phyloP scores from a whole-genome alignment of 1,140 invertebrate species.

The Brachionus calyciflorus region DNA sequence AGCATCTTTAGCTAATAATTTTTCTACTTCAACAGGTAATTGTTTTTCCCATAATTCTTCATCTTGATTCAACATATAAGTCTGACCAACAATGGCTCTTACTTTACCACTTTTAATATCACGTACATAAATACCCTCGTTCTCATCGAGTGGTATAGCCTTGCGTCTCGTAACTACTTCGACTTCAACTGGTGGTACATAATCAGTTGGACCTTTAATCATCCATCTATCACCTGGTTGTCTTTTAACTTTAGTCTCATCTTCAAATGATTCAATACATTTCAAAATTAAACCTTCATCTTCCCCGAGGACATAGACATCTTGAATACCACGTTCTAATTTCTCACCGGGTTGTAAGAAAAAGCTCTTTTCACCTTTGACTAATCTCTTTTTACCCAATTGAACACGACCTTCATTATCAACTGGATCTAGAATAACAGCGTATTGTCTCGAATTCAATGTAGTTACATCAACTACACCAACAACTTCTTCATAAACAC shows the following conservation, averaged over 20 bases:
- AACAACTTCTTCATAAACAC: slow-evolving; percentile 63
- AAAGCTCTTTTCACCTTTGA: slow-evolving; percentile 62
- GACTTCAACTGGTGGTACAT: slow-evolving; percentile 63
- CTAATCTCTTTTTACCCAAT: slow-evolving; percentile 55
- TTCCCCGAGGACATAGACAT: slow-evolving; percentile 62
- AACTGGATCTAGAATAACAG: slow-evolving; percentile 62
- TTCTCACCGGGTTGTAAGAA: slow-evolving; percentile 63
- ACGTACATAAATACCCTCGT: slow-evolving; percentile 65
- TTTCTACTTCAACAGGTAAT: slow-evolving; percentile 59
- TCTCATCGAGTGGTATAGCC: slow-evolving; percentile 64
- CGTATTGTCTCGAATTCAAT: slow-evolving; percentile 62
- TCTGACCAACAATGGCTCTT: slow-evolving; percentile 61
- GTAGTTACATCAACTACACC: slow-evolving; percentile 62
- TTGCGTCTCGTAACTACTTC: slow-evolving; percentile 61
- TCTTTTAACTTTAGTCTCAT: slow-evolving; percentile 52
- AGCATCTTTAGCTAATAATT: slow-evolving; percentile 47
- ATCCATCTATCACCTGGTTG: slow-evolving; percentile 64
- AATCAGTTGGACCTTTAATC: slow-evolving; percentile 63
- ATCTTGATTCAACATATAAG: slow-evolving; percentile 65
- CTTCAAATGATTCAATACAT: slow-evolving; percentile 61
- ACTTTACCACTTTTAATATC: slow-evolving; percentile 64
- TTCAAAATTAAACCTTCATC: slow-evolving; percentile 63
- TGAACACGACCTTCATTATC: slow-evolving; percentile 61
- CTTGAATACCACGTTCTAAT: slow-evolving; percentile 62
- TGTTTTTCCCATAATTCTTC: slow-evolving; percentile 64